These are phyloP conservation scores for Mycalesis mineus DNA, from an alignment of 2,888 invertebrate genomes.

Conservation along the genomic window DNA sequence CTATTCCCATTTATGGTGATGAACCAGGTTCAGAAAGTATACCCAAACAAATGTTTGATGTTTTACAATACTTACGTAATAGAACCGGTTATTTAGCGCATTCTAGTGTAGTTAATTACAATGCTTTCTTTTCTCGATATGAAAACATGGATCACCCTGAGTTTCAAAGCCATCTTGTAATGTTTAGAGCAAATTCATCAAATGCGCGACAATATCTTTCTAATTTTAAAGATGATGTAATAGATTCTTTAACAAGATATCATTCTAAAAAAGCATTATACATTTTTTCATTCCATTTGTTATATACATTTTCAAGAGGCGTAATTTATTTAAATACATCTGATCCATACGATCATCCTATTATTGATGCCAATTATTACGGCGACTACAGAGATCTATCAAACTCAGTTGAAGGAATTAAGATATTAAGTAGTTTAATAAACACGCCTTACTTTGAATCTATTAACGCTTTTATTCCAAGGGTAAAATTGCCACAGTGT, in stretches of 20 bases:
- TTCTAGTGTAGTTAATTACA: slow-evolving; percentile 74
- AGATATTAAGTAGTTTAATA: slow-evolving; percentile 43
- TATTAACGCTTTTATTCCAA: slow-evolving; percentile 41
- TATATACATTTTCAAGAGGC: slow-evolving; percentile 76
- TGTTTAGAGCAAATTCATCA: slow-evolving; percentile 24
- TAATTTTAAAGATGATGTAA: slow-evolving; percentile 1
- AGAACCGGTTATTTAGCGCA: slow-evolving; percentile 70
- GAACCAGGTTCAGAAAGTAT: slow-evolving; percentile 39
- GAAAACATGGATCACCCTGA: slow-evolving; percentile 47
- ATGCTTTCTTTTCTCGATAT: slow-evolving; percentile 42
- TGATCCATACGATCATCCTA: slow-evolving; percentile 78
- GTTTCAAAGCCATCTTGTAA: slow-evolving; percentile 43
- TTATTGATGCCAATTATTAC: slow-evolving; percentile 81
- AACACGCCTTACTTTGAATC: slow-evolving; percentile 44
- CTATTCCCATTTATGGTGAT: slow-evolving; percentile 50
- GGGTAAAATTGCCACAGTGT: slow-evolving; percentile 44
- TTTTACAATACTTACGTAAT: slow-evolving; percentile 67
- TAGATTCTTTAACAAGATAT: slow-evolving; percentile 29
- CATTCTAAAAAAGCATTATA: slow-evolving; percentile 48
- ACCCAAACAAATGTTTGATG: slow-evolving; percentile 43
- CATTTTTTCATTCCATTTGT: slow-evolving; percentile 48
- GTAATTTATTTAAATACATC: slow-evolving; percentile 72
- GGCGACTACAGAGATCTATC: slow-evolving; percentile 72
- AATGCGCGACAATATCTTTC: no score
- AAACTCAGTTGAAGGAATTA: slow-evolving; percentile 42